These are phyloP conservation scores for Temnothorax nylanderi DNA, from an alignment of 1,140 invertebrate genomes.

Conservation along the genomic window DNA sequence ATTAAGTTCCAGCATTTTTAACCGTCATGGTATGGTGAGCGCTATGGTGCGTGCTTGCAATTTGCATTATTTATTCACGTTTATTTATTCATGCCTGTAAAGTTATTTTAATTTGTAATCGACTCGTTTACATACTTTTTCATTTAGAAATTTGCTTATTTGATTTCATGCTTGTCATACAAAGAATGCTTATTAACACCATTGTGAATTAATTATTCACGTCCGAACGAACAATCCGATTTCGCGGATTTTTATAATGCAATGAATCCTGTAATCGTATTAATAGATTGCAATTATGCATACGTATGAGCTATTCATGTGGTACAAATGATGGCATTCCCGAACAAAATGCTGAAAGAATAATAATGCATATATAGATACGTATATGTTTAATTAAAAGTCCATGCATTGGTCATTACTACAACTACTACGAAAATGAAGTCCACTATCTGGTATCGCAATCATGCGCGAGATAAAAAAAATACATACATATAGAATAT, in stretches of 20 bases:
- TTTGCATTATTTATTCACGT: slow-evolving; percentile 8
- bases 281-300: slow-evolving; percentile 28
- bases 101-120: slow-evolving; percentile 30
- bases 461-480: background rate
- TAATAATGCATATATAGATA: background rate
- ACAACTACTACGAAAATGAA: background rate
- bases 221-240: background rate
- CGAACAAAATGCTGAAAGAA: background rate
- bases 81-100: background rate
- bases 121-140: background rate
- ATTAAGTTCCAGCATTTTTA: background rate
- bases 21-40: background rate
- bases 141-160: slow-evolving; percentile 3
- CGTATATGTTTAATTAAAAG: background rate
- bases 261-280: background rate
- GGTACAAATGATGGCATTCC: background rate
- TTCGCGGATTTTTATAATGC: slow-evolving; percentile 7
- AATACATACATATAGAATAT: background rate
- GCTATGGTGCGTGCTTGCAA: background rate
- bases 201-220: slow-evolving; percentile 18
- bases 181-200: slow-evolving; percentile 10
- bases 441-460: background rate
- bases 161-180: background rate
- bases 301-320: background rate
- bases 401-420: background rate